Conservation (phyloP, 2,113 vertebrate species). For the Cathartes aura region DNA sequence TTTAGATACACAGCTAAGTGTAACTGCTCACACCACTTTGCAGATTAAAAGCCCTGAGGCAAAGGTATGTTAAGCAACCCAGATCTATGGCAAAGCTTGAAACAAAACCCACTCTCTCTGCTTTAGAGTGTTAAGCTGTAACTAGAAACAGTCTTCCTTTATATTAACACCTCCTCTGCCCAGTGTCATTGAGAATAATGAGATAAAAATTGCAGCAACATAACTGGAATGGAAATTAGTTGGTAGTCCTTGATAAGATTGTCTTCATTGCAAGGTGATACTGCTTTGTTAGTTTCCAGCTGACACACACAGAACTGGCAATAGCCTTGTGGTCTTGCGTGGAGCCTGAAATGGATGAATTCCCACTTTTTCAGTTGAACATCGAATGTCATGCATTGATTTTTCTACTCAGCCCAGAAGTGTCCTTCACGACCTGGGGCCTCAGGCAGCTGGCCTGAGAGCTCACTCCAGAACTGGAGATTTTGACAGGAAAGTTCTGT, state of each 20-base stretch:
- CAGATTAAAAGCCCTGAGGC: not conserved
- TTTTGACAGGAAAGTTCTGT: conserved; percentile 38
- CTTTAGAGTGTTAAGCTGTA: not conserved
- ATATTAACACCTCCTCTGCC: not conserved
- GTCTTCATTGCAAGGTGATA: not conserved
- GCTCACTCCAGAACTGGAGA: not conserved
- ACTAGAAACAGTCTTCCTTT: not conserved
- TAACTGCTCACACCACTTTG: not conserved
- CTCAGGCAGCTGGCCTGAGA: not conserved
- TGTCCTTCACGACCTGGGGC: not conserved
- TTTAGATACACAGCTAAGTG: conserved; percentile 2
- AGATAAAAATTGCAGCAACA: conserved; percentile 12
- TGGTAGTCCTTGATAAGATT: not conserved
- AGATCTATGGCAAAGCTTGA: not conserved
- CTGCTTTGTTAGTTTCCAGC: not conserved
- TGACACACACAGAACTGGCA: not conserved
- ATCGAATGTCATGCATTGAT: not conserved
- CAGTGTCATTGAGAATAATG: not conserved
- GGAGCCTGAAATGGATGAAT: not conserved
- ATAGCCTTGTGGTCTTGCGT: not conserved
- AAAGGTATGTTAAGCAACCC: not conserved
- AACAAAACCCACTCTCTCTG: not conserved
- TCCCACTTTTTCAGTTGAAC: not conserved
- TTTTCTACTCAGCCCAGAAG: not conserved
- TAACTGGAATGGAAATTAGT: not conserved